Evolutionary conservation across 2,888 invertebrate species (phyloP).

Genomic region (Drosophila helvetica): DNA sequence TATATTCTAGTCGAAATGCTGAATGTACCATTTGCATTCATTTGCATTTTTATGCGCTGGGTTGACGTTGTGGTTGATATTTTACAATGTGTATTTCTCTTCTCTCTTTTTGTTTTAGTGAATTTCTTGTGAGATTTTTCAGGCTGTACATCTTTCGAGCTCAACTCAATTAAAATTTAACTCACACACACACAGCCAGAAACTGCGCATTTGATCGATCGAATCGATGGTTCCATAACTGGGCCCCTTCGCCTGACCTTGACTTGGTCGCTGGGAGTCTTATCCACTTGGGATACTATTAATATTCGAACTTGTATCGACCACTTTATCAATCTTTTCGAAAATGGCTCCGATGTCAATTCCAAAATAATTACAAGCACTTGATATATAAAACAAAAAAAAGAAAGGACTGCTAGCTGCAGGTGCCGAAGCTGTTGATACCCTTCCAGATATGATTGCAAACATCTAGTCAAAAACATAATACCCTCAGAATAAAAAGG

Average conservation of each 20-base stretch:
- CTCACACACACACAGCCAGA: slow-evolving; percentile 7
- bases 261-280: not conserved
- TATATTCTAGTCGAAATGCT: not conserved
- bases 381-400: not conserved
- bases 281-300: not conserved
- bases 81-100: slow-evolving; percentile 42
- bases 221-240: not conserved
- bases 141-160: slow-evolving; percentile 11
- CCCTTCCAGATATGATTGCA: not conserved
- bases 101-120: slow-evolving; percentile 30
- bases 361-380: not conserved
- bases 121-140: slow-evolving; percentile 22
- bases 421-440: not conserved
- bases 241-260: slow-evolving; percentile 1
- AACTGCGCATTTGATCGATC: slow-evolving; percentile 6
- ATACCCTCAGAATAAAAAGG: not conserved
- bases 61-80: slow-evolving; percentile 38
- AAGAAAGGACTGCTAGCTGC: not conserved
- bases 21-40: slow-evolving; percentile 35
- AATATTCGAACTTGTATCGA: not conserved
- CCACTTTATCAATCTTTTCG: not conserved
- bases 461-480: not conserved
- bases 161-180: slow-evolving; percentile 41
- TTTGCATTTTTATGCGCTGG: slow-evolving; percentile 66
- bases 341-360: not conserved